Conservation (phyloP, 2,113 vertebrate genomes). For the Grallaria varia region DNA sequence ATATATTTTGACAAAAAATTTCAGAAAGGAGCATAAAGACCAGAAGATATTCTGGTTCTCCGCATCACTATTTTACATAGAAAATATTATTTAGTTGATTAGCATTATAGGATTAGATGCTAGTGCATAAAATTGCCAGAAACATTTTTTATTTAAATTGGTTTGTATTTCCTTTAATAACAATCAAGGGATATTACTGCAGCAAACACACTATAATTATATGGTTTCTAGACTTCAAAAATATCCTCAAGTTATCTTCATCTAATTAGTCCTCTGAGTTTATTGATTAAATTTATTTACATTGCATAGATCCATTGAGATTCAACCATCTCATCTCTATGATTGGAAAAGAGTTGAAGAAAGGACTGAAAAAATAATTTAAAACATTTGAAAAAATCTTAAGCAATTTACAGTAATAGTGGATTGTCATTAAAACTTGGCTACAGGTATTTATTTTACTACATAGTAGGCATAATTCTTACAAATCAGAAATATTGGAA, state of each 20-base stretch:
- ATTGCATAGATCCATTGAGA: background rate
- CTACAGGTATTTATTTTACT: background rate
- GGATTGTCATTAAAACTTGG: background rate
- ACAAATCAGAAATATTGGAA: background rate
- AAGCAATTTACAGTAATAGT: background rate
- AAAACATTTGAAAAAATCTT: background rate
- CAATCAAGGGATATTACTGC: background rate
- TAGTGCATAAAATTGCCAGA: background rate
- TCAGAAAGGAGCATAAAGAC: background rate
- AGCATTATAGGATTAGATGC: constrained; percentile 7
- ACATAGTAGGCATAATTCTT: background rate
- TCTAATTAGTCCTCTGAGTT: constrained; percentile 25
- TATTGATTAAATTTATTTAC: constrained; percentile 55
- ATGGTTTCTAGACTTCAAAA: constrained; percentile 1
- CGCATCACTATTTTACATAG: constrained; percentile 1
- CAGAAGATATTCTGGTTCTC: background rate
- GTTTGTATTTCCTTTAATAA: constrained; percentile 35
- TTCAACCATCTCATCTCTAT: background rate
- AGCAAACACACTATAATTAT: background rate
- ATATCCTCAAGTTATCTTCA: constrained; percentile 18
- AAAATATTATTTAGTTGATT: constrained; percentile 26
- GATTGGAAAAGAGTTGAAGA: background rate
- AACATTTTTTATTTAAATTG: constrained; percentile 37
- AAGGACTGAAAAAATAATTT: background rate
- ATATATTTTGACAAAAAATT: background rate